phyloP scores from a whole-genome alignment of 2,113 vertebrate genomes.

The Vidua chalybeata region DNA sequence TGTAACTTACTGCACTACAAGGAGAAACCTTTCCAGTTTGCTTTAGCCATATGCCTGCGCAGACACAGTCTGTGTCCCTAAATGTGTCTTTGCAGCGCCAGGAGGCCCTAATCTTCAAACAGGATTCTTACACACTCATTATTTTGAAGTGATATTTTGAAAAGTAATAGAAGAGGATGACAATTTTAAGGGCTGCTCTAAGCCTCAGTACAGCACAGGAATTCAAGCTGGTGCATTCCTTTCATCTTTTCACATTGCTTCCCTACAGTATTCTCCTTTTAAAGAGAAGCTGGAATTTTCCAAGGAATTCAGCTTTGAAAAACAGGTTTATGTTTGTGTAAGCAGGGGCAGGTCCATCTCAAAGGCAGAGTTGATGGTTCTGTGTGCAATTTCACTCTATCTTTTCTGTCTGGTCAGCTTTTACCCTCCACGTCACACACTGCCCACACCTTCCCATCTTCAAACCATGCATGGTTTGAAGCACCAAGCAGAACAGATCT shows the following conservation, averaged over 20 bases:
- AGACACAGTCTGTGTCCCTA: background rate
- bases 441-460: background rate
- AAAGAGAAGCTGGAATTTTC: background rate
- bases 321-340: background rate
- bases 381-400: background rate
- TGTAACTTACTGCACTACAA: background rate
- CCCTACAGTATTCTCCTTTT: background rate
- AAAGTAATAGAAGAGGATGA: background rate
- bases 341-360: background rate
- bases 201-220: background rate
- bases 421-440: background rate
- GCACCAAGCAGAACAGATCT: background rate
- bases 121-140: background rate
- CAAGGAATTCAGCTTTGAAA: background rate
- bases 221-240: background rate
- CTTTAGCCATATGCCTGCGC: background rate
- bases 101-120: background rate
- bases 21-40: background rate
- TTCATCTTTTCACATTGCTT: background rate
- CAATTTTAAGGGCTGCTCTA: background rate
- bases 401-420: background rate
- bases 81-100: background rate
- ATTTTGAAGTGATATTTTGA: conserved; percentile 18
- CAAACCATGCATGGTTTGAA: background rate
- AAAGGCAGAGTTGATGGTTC: background rate